Evolutionary conservation across 2,888 invertebrate genomes (phyloP).

Genomic region (Coecobrya sp.): DNA sequence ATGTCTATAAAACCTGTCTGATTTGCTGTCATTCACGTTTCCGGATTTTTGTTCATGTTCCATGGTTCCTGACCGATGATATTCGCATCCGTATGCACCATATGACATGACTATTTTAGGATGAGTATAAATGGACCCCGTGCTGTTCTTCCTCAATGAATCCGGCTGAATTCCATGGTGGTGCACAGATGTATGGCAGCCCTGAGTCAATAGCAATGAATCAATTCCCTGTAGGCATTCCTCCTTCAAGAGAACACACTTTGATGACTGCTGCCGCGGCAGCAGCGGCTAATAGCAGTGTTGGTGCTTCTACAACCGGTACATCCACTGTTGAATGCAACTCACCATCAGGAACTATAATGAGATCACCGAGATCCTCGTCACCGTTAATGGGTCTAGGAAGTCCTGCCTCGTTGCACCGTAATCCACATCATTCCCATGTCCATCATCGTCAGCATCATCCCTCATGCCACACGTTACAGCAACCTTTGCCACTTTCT

Average conservation of each 20-base stretch:
- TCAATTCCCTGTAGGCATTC: conserved; percentile 84
- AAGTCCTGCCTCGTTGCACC: conserved; percentile 81
- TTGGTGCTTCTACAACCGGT: conserved; percentile 17
- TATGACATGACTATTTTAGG: too few relatives aligned
- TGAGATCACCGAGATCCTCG: conserved; percentile 84
- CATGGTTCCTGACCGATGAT: conserved; percentile 65
- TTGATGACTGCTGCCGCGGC: conserved; percentile 59
- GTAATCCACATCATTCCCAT: conserved; percentile 78
- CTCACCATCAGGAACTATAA: conserved; percentile 80
- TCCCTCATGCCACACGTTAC: conserved; percentile 77
- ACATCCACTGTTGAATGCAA: conserved; percentile 82
- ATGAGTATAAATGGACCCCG: conserved; percentile 86
- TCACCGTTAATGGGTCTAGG: conserved; percentile 84
- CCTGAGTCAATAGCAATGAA: conserved; percentile 84
- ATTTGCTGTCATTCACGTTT: conserved; percentile 62
- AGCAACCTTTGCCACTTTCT: conserved; percentile 58
- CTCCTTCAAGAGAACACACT: conserved; percentile 74
- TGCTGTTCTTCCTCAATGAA: conserved; percentile 83
- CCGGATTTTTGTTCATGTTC: conserved; percentile 75
- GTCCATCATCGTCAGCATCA: conserved; percentile 78
- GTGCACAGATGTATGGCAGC: conserved; percentile 75
- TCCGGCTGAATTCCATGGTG: conserved; percentile 83
- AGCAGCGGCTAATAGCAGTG: conserved; percentile 24
- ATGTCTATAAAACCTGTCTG: conserved; percentile 47
- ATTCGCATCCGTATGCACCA: conserved; percentile 37